These are phyloP conservation scores for Narcine bancroftii DNA, from an alignment of 2,113 vertebrate species.

Conservation along the genomic window DNA sequence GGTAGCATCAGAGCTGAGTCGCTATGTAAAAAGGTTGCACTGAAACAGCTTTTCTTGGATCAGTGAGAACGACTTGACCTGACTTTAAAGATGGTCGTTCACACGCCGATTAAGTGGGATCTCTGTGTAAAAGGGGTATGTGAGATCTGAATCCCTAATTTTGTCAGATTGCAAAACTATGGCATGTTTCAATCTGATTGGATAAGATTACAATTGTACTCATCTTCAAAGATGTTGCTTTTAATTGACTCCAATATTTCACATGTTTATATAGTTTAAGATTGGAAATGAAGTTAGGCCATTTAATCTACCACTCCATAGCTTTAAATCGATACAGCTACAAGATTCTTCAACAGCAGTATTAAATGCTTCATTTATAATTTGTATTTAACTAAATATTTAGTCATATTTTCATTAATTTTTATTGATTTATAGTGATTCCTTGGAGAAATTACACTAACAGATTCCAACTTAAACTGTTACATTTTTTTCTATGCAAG, in stretches of 20 bases:
- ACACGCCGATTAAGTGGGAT: too few species aligned
- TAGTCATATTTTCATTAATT: not conserved
- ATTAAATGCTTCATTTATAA: conserved; percentile 1
- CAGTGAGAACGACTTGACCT: too few species aligned
- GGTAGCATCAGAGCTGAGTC: too few species aligned
- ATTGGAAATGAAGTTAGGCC: not conserved
- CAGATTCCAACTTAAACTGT: not conserved
- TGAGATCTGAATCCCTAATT: not conserved
- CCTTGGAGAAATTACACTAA: not conserved
- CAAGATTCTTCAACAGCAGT: not conserved
- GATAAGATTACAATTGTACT: not conserved
- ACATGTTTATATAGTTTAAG: not conserved
- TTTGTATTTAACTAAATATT: not conserved
- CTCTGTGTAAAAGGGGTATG: too few species aligned
- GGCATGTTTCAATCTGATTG: conserved; percentile 3
- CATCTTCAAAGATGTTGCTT: not conserved
- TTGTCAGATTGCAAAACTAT: not conserved
- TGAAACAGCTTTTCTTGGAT: too few species aligned
- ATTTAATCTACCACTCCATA: not conserved
- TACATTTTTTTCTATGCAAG: too few species aligned
- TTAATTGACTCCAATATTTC: conserved; percentile 3
- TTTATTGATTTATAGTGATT: not conserved
- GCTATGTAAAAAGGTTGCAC: too few species aligned
- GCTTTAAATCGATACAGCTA: not conserved
- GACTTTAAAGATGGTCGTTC: too few species aligned